phyloP scores from a whole-genome alignment of 2,888 invertebrate species.

The Lydus trimaculatus region DNA sequence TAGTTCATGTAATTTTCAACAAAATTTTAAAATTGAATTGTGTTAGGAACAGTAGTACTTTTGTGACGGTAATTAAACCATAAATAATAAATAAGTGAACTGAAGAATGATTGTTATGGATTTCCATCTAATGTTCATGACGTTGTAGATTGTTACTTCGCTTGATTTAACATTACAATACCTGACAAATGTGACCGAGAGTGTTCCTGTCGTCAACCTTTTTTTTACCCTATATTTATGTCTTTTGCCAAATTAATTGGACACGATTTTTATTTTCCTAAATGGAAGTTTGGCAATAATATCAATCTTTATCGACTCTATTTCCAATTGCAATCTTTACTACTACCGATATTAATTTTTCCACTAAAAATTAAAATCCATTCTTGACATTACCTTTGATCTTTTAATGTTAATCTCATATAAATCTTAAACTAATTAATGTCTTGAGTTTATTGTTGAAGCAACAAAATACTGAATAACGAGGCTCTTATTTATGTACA shows the following conservation, averaged over 20 bases:
- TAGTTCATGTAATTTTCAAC: conserved; percentile 24
- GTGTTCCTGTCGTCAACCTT: conserved; percentile 30
- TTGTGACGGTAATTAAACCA: background rate
- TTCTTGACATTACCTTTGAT: too few species aligned
- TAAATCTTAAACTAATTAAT: background rate
- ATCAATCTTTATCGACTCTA: background rate
- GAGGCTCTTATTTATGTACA: too few species aligned
- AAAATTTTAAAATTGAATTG: background rate
- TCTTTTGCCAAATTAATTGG: conserved; percentile 21
- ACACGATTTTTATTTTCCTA: background rate
- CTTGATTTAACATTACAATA: conserved; percentile 26
- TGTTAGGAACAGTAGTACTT: too few species aligned
- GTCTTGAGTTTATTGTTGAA: too few species aligned
- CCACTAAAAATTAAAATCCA: too few species aligned
- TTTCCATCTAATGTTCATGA: background rate
- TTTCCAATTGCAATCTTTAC: background rate
- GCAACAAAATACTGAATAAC: too few species aligned
- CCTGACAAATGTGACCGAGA: conserved; percentile 24
- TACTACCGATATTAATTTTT: background rate
- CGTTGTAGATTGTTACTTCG: conserved; percentile 16
- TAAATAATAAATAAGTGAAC: background rate
- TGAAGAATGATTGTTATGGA: background rate
- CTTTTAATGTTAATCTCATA: too few species aligned
- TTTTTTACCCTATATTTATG: conserved; percentile 18
- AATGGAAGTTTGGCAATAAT: background rate